Conservation (phyloP, 1,140 invertebrate species). For the Condylostylus longicornis region DNA sequence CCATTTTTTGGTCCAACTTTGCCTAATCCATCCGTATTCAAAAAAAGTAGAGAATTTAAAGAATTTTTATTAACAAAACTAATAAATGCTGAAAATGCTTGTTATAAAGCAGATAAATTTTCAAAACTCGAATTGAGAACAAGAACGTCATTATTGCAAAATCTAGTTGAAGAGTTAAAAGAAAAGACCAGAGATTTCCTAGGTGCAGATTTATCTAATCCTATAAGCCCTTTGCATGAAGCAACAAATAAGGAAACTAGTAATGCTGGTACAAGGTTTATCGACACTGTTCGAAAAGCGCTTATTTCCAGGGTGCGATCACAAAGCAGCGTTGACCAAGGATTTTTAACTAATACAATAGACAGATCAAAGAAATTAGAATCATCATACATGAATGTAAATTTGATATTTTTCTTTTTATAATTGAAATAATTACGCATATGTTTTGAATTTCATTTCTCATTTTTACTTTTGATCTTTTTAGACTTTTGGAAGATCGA, state of each 20-base stretch:
- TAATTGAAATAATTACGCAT: too few relatives aligned
- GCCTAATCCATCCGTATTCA: slow-evolving; percentile 74
- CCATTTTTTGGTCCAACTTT: slow-evolving; percentile 90
- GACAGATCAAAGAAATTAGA: slow-evolving; percentile 31
- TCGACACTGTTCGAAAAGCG: slow-evolving; percentile 83
- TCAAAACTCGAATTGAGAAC: slow-evolving; percentile 85
- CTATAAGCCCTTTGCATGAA: slow-evolving; percentile 34
- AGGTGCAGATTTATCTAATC: slow-evolving; percentile 38
- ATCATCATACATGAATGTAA: slow-evolving; percentile 43
- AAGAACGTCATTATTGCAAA: slow-evolving; percentile 71
- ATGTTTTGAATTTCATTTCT: too few relatives aligned
- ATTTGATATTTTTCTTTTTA: slow-evolving; percentile 18
- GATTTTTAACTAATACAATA: slow-evolving; percentile 33
- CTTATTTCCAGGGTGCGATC: slow-evolving; percentile 60
- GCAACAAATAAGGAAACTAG: slow-evolving; percentile 41
- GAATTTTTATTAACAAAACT: slow-evolving; percentile 94
- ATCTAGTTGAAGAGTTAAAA: slow-evolving; percentile 72
- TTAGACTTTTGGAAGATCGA: too few relatives aligned
- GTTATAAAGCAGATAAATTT: slow-evolving; percentile 94
- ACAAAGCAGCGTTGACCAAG: slow-evolving; percentile 40
- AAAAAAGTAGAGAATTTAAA: slow-evolving; percentile 78
- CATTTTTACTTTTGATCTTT: too few relatives aligned
- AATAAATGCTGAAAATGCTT: slow-evolving; percentile 94
- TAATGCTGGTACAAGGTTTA: slow-evolving; percentile 65
- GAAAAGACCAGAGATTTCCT: slow-evolving; percentile 77